A percentile compares a stretch with the other conserved stretches of the same genome.
phyloP scores from a whole-genome alignment of 1,140 invertebrate species.

The Drosophila equinoxialis region DNA sequence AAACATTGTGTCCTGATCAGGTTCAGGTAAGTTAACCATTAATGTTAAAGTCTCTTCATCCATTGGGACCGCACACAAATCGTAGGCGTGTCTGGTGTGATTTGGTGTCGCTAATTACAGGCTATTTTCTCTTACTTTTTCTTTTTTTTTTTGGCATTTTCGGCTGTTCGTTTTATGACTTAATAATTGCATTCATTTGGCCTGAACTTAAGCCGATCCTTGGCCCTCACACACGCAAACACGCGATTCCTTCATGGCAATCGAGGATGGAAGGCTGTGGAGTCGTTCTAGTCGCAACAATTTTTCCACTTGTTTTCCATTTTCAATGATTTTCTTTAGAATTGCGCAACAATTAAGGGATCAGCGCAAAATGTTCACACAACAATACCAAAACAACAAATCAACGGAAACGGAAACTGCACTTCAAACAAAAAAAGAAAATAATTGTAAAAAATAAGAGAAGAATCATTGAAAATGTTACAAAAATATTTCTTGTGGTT shows the following conservation, averaged over 20 bases:
- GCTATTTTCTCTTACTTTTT: constrained; percentile 24
- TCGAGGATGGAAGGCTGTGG: not conserved
- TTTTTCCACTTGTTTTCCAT: constrained; percentile 1
- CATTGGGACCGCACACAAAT: constrained; percentile 61
- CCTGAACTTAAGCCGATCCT: constrained; percentile 30
- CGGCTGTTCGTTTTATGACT: constrained; percentile 72
- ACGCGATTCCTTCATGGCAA: constrained; percentile 19
- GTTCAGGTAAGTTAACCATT: constrained; percentile 43
- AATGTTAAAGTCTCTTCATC: constrained; percentile 23
- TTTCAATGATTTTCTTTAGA: not conserved
- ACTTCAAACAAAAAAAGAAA: constrained; percentile 42
- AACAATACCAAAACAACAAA: constrained; percentile 80
- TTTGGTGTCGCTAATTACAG: constrained; percentile 82
- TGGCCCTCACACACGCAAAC: constrained; percentile 49
- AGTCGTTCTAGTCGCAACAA: constrained; percentile 14
- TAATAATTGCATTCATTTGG: constrained; percentile 75
- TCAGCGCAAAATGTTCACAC: constrained; percentile 75
- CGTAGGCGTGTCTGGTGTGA: constrained; percentile 57
- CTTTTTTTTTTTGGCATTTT: constrained; percentile 45
- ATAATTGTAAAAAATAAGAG: constrained; percentile 13
- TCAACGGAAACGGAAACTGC: constrained; percentile 74
- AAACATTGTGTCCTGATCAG: constrained; percentile 40
- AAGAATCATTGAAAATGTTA: constrained; percentile 29
- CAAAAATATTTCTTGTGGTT: constrained; percentile 62
- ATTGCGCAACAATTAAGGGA: constrained; percentile 77